Conservation (phyloP, 2,888 invertebrate genomes). For the Leuctra nigra region DNA sequence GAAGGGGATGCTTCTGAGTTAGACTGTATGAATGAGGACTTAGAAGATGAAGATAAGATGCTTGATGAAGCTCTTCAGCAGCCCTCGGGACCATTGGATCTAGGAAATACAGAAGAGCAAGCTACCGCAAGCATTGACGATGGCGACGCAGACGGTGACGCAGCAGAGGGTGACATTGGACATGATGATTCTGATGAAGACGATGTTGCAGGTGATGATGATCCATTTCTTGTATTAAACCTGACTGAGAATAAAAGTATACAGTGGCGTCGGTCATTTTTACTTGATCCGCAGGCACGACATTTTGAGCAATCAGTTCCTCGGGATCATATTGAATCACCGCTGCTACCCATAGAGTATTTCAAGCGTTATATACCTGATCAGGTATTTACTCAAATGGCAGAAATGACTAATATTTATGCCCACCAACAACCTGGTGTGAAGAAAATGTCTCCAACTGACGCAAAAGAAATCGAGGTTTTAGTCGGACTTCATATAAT, state of each 20-base stretch:
- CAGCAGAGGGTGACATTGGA: too few species aligned
- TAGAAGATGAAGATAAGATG: too few species aligned
- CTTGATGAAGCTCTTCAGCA: too few species aligned
- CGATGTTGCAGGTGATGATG: neutral
- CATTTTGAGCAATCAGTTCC: neutral
- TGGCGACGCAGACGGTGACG: too few species aligned
- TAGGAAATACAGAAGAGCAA: too few species aligned
- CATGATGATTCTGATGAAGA: neutral
- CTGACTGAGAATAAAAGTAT: constrained; percentile 4
- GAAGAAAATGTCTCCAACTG: constrained; percentile 2
- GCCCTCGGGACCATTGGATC: too few species aligned
- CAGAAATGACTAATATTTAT: constrained; percentile 33
- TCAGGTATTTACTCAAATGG: neutral
- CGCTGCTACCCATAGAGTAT: neutral
- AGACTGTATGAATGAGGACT: too few species aligned
- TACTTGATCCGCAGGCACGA: neutral
- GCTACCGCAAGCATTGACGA: too few species aligned
- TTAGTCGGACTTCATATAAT: constrained; percentile 21
- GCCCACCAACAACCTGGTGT: constrained; percentile 15
- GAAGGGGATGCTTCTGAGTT: too few species aligned
- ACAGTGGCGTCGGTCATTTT: neutral
- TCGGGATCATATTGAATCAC: neutral
- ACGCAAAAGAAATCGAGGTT: constrained; percentile 15
- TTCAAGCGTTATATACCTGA: neutral
- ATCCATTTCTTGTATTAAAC: neutral